Evolutionary conservation across 2,797 vertebrate genomes (phyloP).

Genomic region (Rousettus madagascariensis): DNA sequence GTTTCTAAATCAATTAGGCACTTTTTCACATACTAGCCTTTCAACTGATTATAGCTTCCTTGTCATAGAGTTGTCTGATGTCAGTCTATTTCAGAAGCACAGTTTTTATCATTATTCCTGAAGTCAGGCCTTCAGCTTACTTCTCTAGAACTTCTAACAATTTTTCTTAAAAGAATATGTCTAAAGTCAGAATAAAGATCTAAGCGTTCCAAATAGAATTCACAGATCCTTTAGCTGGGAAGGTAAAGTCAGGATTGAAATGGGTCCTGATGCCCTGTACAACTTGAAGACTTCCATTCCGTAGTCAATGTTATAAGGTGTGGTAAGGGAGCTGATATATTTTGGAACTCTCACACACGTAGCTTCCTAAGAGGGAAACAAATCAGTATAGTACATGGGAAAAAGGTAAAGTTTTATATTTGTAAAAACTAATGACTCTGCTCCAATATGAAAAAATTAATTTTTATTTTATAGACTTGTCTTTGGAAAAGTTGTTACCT

Average conservation of each 20-base stretch:
- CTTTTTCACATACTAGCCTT: background rate
- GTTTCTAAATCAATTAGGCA: background rate
- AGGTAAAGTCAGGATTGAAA: background rate
- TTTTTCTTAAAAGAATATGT: background rate
- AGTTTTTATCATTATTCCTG: background rate
- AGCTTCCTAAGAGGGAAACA: background rate
- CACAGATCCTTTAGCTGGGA: background rate
- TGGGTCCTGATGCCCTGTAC: rapidly evolving
- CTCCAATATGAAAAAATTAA: slow-evolving; percentile 2
- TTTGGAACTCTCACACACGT: background rate
- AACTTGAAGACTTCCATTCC: background rate
- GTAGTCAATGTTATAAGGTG: background rate
- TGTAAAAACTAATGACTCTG: slow-evolving; percentile 15
- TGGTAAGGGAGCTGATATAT: background rate
- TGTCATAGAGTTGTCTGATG: background rate
- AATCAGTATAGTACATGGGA: background rate
- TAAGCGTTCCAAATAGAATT: background rate
- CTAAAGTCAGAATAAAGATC: background rate
- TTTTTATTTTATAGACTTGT: slow-evolving; percentile 7
- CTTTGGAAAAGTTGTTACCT: background rate
- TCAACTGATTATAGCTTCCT: background rate
- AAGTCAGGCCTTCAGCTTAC: background rate
- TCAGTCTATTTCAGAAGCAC: background rate
- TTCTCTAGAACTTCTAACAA: background rate
- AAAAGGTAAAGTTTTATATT: background rate